phyloP scores from a whole-genome alignment of 2,888 invertebrate species.

The Cheilosia pagana region DNA sequence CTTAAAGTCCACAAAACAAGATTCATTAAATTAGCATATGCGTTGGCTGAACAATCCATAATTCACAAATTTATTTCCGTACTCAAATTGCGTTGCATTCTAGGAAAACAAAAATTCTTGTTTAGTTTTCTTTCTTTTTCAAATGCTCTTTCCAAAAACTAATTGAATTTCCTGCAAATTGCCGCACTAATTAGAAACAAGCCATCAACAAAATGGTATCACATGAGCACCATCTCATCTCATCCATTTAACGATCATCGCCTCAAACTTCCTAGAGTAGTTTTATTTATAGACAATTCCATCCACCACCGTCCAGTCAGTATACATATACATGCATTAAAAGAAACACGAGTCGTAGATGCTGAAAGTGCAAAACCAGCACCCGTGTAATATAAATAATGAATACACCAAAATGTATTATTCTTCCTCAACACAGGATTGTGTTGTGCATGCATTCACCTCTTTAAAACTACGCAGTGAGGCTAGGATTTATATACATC shows the following conservation, averaged over 20 bases:
- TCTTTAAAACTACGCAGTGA: conserved; percentile 45
- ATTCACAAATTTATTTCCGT: not conserved
- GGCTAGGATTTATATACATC: not conserved
- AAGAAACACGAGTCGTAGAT: not conserved
- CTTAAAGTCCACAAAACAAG: too few relatives aligned
- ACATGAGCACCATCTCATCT: conserved; percentile 29
- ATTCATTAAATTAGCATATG: too few relatives aligned
- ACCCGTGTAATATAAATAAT: conserved; percentile 16
- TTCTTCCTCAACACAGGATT: conserved; percentile 29
- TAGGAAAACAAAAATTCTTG: not conserved
- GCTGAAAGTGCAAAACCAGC: conserved; percentile 2
- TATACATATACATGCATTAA: not conserved
- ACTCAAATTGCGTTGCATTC: not conserved
- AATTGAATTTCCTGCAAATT: conserved; percentile 44
- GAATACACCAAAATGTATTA: conserved; percentile 23
- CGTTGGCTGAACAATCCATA: not conserved
- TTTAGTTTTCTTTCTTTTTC: too few relatives aligned
- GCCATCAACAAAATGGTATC: conserved; percentile 41
- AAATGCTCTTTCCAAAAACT: conserved; percentile 21
- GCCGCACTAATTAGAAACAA: conserved; percentile 35
- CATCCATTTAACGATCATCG: conserved; percentile 17
- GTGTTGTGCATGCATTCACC: conserved; percentile 39
- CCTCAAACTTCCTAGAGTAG: conserved; percentile 28
- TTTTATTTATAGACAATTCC: conserved; percentile 70
- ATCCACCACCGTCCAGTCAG: conserved; percentile 50